Percentiles rank a stretch among this genome's conserved stretches.
Conservation (phyloP, 2,113 vertebrate species). For the Megalops atlanticus region DNA sequence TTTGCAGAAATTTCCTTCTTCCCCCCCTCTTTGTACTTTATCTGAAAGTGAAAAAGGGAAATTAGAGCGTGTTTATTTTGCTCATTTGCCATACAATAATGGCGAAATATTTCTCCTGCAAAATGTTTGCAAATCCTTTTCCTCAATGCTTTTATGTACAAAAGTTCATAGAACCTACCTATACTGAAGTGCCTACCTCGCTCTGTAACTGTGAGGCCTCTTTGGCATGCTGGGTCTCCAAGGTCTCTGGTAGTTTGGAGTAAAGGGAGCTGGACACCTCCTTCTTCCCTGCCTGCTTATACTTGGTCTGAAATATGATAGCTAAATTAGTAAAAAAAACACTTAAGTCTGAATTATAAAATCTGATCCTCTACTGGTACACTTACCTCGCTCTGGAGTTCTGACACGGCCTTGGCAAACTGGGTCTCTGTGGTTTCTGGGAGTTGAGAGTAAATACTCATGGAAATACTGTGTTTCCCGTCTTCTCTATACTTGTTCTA, state of each 20-base stretch:
- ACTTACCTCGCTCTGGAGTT: slow-evolving; percentile 86
- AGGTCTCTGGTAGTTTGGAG: slow-evolving; percentile 83
- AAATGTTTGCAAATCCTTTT: too few species aligned
- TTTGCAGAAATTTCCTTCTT: slow-evolving; percentile 37
- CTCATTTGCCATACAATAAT: too few species aligned
- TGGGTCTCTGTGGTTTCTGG: slow-evolving; percentile 85
- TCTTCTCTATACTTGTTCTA: slow-evolving; percentile 22
- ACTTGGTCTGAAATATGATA: slow-evolving; percentile 77
- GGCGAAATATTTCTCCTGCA: slow-evolving; percentile 39
- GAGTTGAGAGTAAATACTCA: slow-evolving; percentile 82
- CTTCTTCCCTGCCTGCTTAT: slow-evolving; percentile 77
- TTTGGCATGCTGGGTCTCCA: slow-evolving; percentile 83
- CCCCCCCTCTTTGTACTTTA: slow-evolving; percentile 47
- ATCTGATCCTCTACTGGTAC: neutral
- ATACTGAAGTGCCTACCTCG: slow-evolving; percentile 56
- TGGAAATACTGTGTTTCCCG: slow-evolving; percentile 49
- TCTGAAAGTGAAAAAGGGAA: too few species aligned
- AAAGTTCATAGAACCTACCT: too few species aligned
- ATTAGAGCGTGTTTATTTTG: too few species aligned
- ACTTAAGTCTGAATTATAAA: too few species aligned
- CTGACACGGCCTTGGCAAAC: slow-evolving; percentile 78
- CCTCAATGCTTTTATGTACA: too few species aligned
- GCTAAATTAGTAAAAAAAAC: too few species aligned
- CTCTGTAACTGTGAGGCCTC: slow-evolving; percentile 62
- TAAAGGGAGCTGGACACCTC: slow-evolving; percentile 75